Base-by-base conservation (phyloP, 30 jellyfish, hydroid and myxozoan species). In the Nemopilema nomurai region DNA sequence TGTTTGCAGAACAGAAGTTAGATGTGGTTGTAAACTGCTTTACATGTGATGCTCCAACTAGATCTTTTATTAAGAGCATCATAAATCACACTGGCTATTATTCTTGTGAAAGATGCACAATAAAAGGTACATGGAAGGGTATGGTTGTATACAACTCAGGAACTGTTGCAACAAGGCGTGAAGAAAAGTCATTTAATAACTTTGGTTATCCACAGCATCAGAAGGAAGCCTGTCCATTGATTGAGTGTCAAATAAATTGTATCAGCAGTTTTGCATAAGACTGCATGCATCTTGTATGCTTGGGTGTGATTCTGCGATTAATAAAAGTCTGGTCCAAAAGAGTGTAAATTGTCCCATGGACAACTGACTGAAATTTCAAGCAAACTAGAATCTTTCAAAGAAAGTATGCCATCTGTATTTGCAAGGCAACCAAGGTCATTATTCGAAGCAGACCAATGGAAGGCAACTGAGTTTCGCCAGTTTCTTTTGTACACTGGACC, bases 381-480 rank as follows among this genome's bases (percentile, higher is more conserved):
- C 26, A 49, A 49, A 25, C 67, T 87, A 63, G 53, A 16, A 16
- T 49, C 63, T 6, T 71, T 77, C 7, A 62, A 87, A 7, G 96
- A 91, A 62, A 53, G 57, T 29, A 8, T 87, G 67, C 91, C 96
- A 31, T 20, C 28, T 68, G 80, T 77, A 30, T 78, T 87, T 52
- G 91, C 63, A 67, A 82, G 91, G n/a, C 96, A 87, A 52, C 96
- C 91, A 79, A 62, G 87, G 50, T 65, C 82, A 8, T 67, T 78
- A 64, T 20, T 28, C 17, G 96, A 78, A 67, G 53, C 62, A 19
- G 86, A 80, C 50, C 49, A 87, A 19, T 87, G 96, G 96, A 87
- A 87, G 64, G 96, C 96, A 51, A 87, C 96, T 19, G 96, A 87
- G 49, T 87, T 87, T 22, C 50, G 96, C 53, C 83, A 85, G 72